These are phyloP conservation scores for Aphodius granarius DNA, from an alignment of 2,888 invertebrate species.

Conservation along the genomic window DNA sequence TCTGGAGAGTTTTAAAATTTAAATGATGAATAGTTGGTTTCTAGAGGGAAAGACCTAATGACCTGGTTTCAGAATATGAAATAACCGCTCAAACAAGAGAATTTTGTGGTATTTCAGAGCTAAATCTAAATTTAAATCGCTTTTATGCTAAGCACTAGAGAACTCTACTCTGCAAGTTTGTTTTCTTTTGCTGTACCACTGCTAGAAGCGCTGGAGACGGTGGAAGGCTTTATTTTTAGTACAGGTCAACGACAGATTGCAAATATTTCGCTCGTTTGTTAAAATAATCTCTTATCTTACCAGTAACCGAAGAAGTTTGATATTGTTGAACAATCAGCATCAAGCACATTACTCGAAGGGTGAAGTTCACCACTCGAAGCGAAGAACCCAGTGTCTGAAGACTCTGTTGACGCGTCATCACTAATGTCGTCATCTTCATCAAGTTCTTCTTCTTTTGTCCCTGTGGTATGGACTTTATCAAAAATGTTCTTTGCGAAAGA, in stretches of 20 bases:
- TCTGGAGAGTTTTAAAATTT: too few species aligned
- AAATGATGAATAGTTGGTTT: background rate
- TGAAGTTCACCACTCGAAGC: conserved; percentile 47
- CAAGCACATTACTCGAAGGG: conserved; percentile 38
- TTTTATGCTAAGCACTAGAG: background rate
- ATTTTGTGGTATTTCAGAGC: background rate
- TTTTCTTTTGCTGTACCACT: background rate
- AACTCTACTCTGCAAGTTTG: background rate
- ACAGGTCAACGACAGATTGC: conserved; percentile 2
- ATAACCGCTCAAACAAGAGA: background rate
- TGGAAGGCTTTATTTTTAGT: conserved; percentile 4
- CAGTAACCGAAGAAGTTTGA: conserved; percentile 54
- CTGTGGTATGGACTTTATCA: conserved; percentile 41
- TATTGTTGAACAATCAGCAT: conserved; percentile 52
- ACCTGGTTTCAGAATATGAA: background rate
- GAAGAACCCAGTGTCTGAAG: conserved; percentile 49
- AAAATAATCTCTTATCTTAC: conserved; percentile 41
- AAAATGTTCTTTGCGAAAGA: conserved; percentile 52
- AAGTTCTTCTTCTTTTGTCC: conserved; percentile 43
- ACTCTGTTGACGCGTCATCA: conserved; percentile 44
- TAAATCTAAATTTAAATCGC: conserved; percentile 1
- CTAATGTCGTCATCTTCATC: conserved; percentile 40
- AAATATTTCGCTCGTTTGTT: background rate
- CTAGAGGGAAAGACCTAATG: background rate
- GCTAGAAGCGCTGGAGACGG: background rate